Evolutionary conservation across 2,888 invertebrate species (phyloP).

Genomic region (Tachina grossa): DNA sequence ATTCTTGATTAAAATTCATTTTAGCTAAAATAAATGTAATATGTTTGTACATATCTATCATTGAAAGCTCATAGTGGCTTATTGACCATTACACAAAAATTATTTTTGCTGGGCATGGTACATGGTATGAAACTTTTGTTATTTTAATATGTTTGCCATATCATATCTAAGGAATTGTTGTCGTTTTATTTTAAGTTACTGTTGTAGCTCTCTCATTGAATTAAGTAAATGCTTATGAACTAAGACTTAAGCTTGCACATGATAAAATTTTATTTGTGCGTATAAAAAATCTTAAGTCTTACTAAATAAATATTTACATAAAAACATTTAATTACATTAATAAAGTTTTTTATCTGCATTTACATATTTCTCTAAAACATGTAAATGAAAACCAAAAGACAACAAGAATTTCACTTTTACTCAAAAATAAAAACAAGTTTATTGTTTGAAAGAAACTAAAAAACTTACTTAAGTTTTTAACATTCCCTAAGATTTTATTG

Average conservation of each 20-base stretch:
- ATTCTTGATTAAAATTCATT: too few species aligned
- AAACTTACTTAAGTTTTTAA: neutral
- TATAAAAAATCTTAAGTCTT: neutral
- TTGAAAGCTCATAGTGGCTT: too few species aligned
- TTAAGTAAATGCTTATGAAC: neutral
- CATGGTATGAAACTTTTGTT: too few species aligned
- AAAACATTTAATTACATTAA: conserved; percentile 21
- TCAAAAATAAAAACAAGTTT: neutral
- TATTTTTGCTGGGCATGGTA: too few species aligned
- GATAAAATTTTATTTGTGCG: neutral
- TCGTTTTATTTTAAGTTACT: too few species aligned
- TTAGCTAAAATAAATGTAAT: too few species aligned
- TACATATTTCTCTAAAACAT: neutral
- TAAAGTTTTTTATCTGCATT: neutral
- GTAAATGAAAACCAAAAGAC: neutral
- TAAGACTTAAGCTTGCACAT: neutral
- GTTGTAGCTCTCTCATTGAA: neutral
- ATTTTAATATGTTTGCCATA: too few species aligned
- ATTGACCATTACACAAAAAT: too few species aligned
- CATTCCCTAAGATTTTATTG: neutral
- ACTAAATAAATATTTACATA: neutral
- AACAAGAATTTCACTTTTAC: conserved; percentile 56
- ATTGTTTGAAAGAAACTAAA: neutral
- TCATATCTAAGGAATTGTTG: too few species aligned
- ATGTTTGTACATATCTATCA: too few species aligned